These are phyloP conservation scores for Tetramorium bicarinatum DNA, from an alignment of 2,888 invertebrate species.

Conservation along the genomic window DNA sequence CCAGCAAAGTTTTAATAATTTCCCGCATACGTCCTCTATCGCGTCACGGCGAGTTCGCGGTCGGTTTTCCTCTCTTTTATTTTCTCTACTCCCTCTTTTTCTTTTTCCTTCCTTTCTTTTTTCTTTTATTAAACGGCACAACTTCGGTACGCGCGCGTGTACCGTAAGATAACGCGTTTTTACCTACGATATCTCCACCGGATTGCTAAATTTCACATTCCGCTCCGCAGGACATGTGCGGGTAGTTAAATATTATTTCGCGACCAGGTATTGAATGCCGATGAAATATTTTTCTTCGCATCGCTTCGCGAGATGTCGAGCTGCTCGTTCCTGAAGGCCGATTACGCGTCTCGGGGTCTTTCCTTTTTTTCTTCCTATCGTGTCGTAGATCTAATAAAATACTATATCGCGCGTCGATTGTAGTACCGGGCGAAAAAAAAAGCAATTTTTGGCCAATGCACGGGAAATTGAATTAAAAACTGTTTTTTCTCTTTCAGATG, in stretches of 20 bases:
- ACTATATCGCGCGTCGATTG: not conserved
- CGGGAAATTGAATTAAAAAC: not conserved
- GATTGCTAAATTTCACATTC: constrained; percentile 18
- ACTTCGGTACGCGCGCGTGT: constrained; percentile 22
- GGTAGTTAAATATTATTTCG: constrained; percentile 45
- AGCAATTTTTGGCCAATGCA: not conserved
- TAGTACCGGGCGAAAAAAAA: no score
- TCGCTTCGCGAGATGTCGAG: constrained; percentile 23
- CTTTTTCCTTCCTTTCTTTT: not conserved
- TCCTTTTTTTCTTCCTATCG: not conserved
- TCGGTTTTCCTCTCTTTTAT: not conserved
- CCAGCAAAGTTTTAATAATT: constrained; percentile 50
- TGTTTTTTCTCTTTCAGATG: not conserved
- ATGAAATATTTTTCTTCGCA: constrained; percentile 30
- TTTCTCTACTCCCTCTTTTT: not conserved
- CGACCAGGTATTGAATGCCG: not conserved
- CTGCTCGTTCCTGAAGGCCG: not conserved
- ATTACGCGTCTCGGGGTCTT: not conserved
- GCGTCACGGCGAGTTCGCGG: constrained; percentile 3
- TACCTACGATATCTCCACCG: constrained; percentile 3
- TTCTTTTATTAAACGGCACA: constrained; percentile 5
- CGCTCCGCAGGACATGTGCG: not conserved
- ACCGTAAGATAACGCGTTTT: constrained; percentile 42
- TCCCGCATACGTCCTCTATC: constrained; percentile 23
- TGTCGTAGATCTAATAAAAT: not conserved